These are phyloP conservation scores for Spodoptera picta DNA, from an alignment of 2,888 invertebrate genomes.

Conservation along the genomic window DNA sequence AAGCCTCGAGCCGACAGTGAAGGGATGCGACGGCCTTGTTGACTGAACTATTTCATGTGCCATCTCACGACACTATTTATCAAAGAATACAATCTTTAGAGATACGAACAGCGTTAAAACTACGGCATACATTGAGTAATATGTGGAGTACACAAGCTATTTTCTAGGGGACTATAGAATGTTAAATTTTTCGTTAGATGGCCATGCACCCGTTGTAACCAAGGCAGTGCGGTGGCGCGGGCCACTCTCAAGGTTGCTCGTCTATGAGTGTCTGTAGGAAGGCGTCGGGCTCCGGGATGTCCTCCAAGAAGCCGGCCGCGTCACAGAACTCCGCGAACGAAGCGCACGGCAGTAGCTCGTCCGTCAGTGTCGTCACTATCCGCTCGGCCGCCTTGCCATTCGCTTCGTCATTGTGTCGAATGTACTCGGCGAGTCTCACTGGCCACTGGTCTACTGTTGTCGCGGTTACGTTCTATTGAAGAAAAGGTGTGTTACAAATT, in stretches of 20 bases:
- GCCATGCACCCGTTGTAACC: conserved; percentile 74
- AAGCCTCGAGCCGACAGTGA: conserved; percentile 61
- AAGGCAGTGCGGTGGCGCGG: conserved; percentile 71
- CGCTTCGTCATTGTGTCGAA: conserved; percentile 97
- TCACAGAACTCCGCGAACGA: conserved; percentile 98
- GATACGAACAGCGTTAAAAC: conserved; percentile 20
- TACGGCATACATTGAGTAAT: background rate
- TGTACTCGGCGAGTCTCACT: conserved; percentile 95
- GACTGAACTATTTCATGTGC: conserved; percentile 55
- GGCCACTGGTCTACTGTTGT: conserved; percentile 95
- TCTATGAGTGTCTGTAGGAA: conserved; percentile 74
- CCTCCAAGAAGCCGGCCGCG: conserved; percentile 94
- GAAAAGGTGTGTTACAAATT: background rate
- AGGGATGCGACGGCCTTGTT: conserved; percentile 62
- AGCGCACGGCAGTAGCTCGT: conserved; percentile 96
- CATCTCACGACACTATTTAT: conserved; percentile 56
- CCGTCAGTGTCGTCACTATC: conserved; percentile 94
- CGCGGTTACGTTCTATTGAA: conserved; percentile 90
- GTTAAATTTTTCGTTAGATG: conserved; percentile 51
- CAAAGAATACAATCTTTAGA: conserved; percentile 37
- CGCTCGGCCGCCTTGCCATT: conserved; percentile 96
- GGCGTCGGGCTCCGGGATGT: conserved; percentile 90
- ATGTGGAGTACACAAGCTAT: background rate
- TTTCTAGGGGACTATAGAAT: background rate
- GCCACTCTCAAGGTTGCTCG: conserved; percentile 76